Evolutionary conservation across 2,113 vertebrate species (phyloP).

Genomic region (cat (Felis catus)): DNA sequence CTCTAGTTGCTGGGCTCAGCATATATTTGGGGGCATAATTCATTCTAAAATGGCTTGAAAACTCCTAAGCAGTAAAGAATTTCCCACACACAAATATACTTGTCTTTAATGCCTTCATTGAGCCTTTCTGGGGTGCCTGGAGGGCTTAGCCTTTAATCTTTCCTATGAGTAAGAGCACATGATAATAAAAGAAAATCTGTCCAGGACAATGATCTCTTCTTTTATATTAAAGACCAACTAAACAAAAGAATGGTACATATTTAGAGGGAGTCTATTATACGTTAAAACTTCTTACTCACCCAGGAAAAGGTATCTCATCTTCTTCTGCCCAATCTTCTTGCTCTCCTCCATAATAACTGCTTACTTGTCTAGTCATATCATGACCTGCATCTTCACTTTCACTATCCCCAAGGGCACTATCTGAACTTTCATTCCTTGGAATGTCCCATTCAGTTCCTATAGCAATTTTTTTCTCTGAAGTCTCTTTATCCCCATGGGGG

Average conservation of each 20-base stretch:
- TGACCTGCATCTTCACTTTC: conserved; percentile 94
- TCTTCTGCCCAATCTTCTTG: conserved; percentile 97
- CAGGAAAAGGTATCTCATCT: conserved; percentile 94
- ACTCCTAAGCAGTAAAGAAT: neutral
- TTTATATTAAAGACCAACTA: conserved; percentile 56
- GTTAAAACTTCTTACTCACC: conserved; percentile 85
- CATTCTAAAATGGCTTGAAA: conserved; percentile 29
- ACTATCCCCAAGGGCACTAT: conserved; percentile 98
- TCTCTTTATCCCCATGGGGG: conserved; percentile 89
- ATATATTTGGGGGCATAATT: neutral
- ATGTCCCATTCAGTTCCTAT: conserved; percentile 95
- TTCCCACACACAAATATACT: neutral
- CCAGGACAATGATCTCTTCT: neutral
- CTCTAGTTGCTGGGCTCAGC: neutral
- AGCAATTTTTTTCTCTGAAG: conserved; percentile 87
- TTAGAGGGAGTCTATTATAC: neutral
- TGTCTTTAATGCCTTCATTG: neutral
- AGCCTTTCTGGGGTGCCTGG: neutral
- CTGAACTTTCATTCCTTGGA: conserved; percentile 98
- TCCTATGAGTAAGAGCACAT: neutral
- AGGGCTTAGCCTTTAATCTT: neutral
- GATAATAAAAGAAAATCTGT: neutral
- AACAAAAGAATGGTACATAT: conserved; percentile 34
- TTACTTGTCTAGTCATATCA: conserved; percentile 82
- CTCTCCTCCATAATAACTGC: conserved; percentile 86